Percentiles rank a stretch among this genome's conserved stretches.
These are phyloP conservation scores for Umimayanthus chanpuru DNA, from an alignment of 92 coral and sea anemone species.

Conservation along the genomic window DNA sequence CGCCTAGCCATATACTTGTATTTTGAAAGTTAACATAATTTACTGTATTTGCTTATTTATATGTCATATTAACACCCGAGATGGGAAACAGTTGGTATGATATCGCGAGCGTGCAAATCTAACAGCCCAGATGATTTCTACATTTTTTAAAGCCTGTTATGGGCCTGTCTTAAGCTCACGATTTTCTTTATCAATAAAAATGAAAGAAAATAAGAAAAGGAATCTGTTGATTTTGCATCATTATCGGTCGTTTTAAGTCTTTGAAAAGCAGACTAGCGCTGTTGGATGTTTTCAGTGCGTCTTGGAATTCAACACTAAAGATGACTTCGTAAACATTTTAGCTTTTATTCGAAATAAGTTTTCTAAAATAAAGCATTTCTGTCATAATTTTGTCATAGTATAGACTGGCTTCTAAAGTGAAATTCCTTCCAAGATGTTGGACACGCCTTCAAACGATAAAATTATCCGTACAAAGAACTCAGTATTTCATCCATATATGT, in stretches of 20 bases:
- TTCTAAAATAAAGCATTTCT: background rate
- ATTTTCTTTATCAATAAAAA: background rate
- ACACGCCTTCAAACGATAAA: slow-evolving; percentile 3
- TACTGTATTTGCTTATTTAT: slow-evolving; percentile 60
- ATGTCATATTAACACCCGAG: slow-evolving; percentile 60
- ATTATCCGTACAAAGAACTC: background rate
- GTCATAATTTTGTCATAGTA: background rate
- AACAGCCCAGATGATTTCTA: background rate
- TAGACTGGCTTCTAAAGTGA: slow-evolving; percentile 3
- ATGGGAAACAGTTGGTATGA: background rate
- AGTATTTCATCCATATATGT: slow-evolving; percentile 8
- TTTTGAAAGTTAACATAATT: slow-evolving; percentile 60
- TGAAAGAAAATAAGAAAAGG: background rate
- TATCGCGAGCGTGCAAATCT: slow-evolving; percentile 20
- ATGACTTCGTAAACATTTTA: background rate
- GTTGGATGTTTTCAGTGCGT: background rate
- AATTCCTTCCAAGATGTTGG: background rate
- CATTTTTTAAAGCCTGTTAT: background rate
- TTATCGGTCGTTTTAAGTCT: background rate
- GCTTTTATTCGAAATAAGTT: background rate
- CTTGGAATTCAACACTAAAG: background rate
- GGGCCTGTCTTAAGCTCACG: background rate
- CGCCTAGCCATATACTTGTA: slow-evolving; percentile 16
- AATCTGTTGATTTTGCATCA: background rate
- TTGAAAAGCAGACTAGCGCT: background rate